phyloP scores from a whole-genome alignment of 92 coral and sea anemone genomes.

The Actinernus sp. region DNA sequence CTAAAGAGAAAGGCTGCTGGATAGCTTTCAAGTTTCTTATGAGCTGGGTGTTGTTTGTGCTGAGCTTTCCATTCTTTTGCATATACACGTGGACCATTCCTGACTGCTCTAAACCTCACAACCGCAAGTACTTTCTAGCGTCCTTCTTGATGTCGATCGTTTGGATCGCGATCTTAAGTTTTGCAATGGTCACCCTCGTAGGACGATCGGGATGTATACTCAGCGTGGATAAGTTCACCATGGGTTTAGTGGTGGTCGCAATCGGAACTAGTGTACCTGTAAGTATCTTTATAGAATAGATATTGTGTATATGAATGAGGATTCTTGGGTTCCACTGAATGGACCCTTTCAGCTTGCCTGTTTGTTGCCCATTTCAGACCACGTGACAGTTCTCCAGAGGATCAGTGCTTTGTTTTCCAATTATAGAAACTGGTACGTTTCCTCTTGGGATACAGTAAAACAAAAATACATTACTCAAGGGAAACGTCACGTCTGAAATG shows the following conservation, averaged over 20 bases:
- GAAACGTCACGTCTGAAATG: too few species aligned
- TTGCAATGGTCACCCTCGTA: constrained; percentile 96
- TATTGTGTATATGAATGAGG: too few species aligned
- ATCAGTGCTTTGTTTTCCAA: too few species aligned
- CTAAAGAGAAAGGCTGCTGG: constrained; percentile 56
- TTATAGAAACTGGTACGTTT: too few species aligned
- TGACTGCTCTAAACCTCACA: constrained; percentile 91
- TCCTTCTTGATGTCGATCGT: constrained; percentile 91
- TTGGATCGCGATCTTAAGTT: constrained; percentile 98
- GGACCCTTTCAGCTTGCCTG: too few species aligned
- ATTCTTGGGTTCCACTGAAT: too few species aligned
- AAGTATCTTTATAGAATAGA: constrained; percentile 11
- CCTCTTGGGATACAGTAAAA: too few species aligned
- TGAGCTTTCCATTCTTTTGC: constrained; percentile 93
- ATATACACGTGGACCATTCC: constrained; percentile 98
- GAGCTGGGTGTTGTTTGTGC: constrained; percentile 85
- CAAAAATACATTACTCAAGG: too few species aligned
- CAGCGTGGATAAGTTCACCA: constrained; percentile 96
- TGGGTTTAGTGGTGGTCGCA: constrained; percentile 97
- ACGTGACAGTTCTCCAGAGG: too few species aligned
- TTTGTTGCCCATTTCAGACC: too few species aligned
- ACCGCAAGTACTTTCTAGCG: constrained; percentile 89
- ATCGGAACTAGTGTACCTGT: constrained; percentile 99
- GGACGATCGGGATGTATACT: constrained; percentile 98
- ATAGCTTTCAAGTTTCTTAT: constrained; percentile 48